phyloP scores from a whole-genome alignment of 2,888 invertebrate genomes.

The Heliconius cydno region DNA sequence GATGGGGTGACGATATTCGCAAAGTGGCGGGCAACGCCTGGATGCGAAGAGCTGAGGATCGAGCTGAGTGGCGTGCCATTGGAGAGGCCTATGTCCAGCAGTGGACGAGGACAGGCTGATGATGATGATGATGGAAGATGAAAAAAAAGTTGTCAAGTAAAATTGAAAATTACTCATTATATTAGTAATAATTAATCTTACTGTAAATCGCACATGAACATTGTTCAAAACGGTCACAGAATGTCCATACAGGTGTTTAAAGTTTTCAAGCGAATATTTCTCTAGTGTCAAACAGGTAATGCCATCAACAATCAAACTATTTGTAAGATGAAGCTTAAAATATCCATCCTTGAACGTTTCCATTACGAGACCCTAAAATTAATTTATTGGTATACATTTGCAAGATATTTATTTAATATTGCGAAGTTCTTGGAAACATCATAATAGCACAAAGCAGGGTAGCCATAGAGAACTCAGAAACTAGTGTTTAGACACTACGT shows the following conservation, averaged over 20 bases:
- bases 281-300: conserved; percentile 85
- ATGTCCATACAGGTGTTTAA: conserved; percentile 86
- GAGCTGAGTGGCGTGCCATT: too few species aligned
- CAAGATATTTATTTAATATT: too few species aligned
- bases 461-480: too few species aligned
- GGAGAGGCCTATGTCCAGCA: too few species aligned
- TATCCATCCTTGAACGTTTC: conserved; percentile 86
- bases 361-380: conserved; percentile 80
- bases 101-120: too few species aligned
- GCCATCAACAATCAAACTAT: conserved; percentile 81
- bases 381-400: not conserved
- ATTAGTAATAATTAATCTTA: conserved; percentile 48
- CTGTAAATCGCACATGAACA: conserved; percentile 84
- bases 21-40: too few species aligned
- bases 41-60: too few species aligned
- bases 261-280: conserved; percentile 83
- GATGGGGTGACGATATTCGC: too few species aligned
- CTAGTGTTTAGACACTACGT: too few species aligned
- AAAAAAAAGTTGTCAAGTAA: not conserved
- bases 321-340: conserved; percentile 85
- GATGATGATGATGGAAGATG: too few species aligned
- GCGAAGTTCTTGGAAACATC: too few species aligned
- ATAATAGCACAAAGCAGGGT: too few species aligned
- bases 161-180: conserved; percentile 13
- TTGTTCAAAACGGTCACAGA: conserved; percentile 88